These are phyloP conservation scores for Nomada ferruginata DNA, from an alignment of 2,888 invertebrate genomes.

Conservation along the genomic window DNA sequence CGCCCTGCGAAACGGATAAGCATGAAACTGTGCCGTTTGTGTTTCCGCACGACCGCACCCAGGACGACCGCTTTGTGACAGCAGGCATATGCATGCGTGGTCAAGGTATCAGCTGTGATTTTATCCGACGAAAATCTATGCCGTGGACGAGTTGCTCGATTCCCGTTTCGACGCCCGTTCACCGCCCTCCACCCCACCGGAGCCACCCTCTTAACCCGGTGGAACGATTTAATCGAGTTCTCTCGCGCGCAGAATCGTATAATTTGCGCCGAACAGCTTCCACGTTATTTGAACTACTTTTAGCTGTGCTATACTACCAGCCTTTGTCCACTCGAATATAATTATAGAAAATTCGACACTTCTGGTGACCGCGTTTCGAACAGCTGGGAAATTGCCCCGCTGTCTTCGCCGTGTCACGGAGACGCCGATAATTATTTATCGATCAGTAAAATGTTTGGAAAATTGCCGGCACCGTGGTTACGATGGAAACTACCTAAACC, in stretches of 20 bases:
- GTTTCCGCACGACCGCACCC: constrained; percentile 26
- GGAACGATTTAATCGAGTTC: constrained; percentile 7
- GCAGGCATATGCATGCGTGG: constrained; percentile 46
- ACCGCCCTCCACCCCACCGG: background rate
- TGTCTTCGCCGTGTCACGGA: background rate
- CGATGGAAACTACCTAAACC: too few relatives aligned
- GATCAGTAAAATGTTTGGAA: constrained; percentile 14
- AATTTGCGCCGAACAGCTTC: constrained; percentile 16
- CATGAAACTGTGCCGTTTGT: constrained; percentile 30
- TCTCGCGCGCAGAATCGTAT: constrained; percentile 14
- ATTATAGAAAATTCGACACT: constrained; percentile 20
- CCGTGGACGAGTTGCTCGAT: constrained; percentile 9
- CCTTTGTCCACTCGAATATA: constrained; percentile 15
- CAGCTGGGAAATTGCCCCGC: constrained; percentile 2
- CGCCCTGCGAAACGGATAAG: constrained; percentile 28
- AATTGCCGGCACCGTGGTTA: too few relatives aligned
- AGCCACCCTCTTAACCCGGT: too few relatives aligned
- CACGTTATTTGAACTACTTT: constrained; percentile 29
- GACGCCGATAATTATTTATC: background rate
- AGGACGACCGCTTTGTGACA: constrained; percentile 44
- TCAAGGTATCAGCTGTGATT: constrained; percentile 52
- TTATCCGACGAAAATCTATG: constrained; percentile 33
- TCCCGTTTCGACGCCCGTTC: background rate
- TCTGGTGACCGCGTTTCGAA: background rate
- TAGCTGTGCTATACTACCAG: background rate